Conservation (phyloP, 1,140 invertebrate genomes). For the Drosophila arawakana region DNA sequence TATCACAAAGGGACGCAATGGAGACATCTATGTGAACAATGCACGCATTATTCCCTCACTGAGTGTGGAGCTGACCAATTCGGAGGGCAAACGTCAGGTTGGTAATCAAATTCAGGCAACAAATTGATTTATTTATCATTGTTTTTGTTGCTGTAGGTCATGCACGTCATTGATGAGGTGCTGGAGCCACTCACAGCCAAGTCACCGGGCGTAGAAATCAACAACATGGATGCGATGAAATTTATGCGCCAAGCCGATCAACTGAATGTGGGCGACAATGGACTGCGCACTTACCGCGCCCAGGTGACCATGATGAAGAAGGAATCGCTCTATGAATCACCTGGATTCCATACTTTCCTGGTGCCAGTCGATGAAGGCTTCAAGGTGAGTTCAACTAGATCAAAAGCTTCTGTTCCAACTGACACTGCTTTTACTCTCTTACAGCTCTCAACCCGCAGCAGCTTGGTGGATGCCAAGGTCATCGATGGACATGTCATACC, state of each 20-base stretch:
- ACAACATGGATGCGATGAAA: constrained; percentile 91
- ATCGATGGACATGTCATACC: constrained; percentile 96
- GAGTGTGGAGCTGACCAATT: constrained; percentile 87
- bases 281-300: constrained; percentile 90
- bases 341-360: constrained; percentile 94
- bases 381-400: constrained; percentile 87
- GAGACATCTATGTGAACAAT: constrained; percentile 93
- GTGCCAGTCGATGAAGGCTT: constrained; percentile 95
- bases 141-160: constrained; percentile 86
- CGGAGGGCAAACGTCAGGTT: constrained; percentile 89
- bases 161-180: constrained; percentile 93
- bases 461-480: constrained; percentile 91
- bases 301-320: constrained; percentile 89
- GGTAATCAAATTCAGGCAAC: constrained; percentile 39
- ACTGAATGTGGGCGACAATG: constrained; percentile 88
- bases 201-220: constrained; percentile 86
- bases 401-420: not conserved
- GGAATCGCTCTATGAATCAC: constrained; percentile 89
- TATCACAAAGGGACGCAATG: constrained; percentile 88
- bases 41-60: constrained; percentile 89
- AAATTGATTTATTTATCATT: not conserved
- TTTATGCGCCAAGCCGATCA: constrained; percentile 91
- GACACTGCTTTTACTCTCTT: constrained; percentile 20
- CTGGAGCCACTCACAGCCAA: constrained; percentile 89
- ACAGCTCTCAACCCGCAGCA: constrained; percentile 85